These are phyloP conservation scores for Heliconius erato DNA, from an alignment of 2,888 invertebrate genomes.

Conservation along the genomic window DNA sequence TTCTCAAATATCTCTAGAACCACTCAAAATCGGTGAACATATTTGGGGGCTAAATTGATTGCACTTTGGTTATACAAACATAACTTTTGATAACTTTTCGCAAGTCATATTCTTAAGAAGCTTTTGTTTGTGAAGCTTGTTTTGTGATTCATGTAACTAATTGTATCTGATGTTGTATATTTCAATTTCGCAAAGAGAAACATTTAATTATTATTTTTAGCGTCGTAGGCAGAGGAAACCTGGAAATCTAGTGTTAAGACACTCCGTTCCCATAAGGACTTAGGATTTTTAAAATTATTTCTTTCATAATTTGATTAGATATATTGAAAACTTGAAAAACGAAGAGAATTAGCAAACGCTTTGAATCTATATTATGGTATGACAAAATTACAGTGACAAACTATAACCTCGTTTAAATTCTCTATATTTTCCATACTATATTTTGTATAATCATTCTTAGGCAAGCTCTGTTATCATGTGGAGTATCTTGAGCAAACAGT, in stretches of 20 bases:
- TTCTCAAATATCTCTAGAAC: neutral
- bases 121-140: neutral
- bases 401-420: slow-evolving; percentile 30
- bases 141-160: neutral
- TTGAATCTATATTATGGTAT: neutral
- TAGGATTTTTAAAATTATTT: neutral
- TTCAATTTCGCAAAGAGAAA: neutral
- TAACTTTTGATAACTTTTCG: neutral
- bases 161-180: neutral
- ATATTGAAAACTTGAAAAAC: neutral
- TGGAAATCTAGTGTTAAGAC: too few species aligned
- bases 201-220: neutral
- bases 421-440: slow-evolving; percentile 40
- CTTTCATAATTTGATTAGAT: neutral
- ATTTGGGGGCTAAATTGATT: neutral
- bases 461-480: slow-evolving; percentile 62
- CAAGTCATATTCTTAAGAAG: slow-evolving; percentile 16
- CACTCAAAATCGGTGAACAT: neutral
- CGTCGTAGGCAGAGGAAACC: too few species aligned
- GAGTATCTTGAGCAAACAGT: slow-evolving; percentile 72
- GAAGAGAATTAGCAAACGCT: too few species aligned
- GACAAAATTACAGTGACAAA: neutral
- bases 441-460: slow-evolving; percentile 46
- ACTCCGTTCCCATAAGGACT: too few species aligned
- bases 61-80: neutral